Percentiles rank a stretch among this genome's conserved stretches.
Evolutionary conservation across 2,888 invertebrate species (phyloP).

Genomic region (Periphyllus acericola): DNA sequence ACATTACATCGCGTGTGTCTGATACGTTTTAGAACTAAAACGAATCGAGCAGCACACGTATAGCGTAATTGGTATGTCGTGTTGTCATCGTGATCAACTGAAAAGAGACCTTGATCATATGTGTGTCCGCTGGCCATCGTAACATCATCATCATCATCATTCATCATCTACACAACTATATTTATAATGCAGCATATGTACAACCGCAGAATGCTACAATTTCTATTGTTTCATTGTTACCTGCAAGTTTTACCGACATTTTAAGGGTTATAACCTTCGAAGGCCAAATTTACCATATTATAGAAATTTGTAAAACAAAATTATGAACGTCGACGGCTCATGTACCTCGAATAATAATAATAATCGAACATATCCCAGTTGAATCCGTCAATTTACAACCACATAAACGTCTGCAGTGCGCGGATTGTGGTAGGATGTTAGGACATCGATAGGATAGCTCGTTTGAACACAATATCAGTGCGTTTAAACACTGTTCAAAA

Average conservation of each 20-base stretch:
- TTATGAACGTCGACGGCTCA: too few relatives aligned
- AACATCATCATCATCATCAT: neutral
- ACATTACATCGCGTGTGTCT: constrained; percentile 30
- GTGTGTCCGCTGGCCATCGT: neutral
- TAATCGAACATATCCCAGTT: too few relatives aligned
- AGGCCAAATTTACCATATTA: neutral
- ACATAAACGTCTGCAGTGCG: too few relatives aligned
- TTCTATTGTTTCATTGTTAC: constrained; percentile 6
- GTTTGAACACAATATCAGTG: too few relatives aligned
- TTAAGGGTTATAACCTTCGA: neutral
- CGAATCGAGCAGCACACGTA: neutral
- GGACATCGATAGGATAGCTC: too few relatives aligned
- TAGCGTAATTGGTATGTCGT: neutral
- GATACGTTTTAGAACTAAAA: neutral
- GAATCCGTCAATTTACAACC: too few relatives aligned
- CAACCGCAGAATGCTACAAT: too few relatives aligned
- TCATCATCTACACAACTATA: neutral
- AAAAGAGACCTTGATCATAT: constrained; percentile 37
- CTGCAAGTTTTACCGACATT: neutral
- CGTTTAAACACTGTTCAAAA: too few relatives aligned
- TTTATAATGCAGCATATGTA: neutral
- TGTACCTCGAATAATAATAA: too few relatives aligned
- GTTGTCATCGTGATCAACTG: constrained; percentile 17
- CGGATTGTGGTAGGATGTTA: too few relatives aligned
- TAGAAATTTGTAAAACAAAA: neutral